phyloP scores from a whole-genome alignment of 2,797 vertebrate genomes.

The Peromyscus melanophrys region DNA sequence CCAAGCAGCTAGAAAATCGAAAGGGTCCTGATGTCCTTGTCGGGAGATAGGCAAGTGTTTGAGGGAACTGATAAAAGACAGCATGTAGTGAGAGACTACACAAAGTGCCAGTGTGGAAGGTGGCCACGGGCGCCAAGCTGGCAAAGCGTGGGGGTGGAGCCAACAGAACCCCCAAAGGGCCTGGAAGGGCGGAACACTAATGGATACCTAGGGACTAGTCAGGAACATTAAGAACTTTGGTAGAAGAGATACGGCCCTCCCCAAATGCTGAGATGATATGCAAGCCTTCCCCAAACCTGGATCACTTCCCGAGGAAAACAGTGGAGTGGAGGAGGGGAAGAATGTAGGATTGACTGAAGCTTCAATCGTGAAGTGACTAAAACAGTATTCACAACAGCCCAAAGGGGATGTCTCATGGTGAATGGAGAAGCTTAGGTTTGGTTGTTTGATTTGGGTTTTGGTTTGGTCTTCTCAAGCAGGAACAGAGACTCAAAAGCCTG shows the following conservation, averaged over 20 bases:
- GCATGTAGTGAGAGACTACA: not conserved
- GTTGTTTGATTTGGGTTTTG: not conserved
- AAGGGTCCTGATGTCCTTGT: not conserved
- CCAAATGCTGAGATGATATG: not conserved
- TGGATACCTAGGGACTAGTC: not conserved
- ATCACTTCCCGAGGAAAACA: not conserved
- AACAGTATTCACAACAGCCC: not conserved
- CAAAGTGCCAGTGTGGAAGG: not conserved
- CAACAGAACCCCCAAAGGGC: not conserved
- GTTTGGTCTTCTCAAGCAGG: not conserved
- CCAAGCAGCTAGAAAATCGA: not conserved
- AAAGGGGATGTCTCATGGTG: not conserved
- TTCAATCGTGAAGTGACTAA: not conserved
- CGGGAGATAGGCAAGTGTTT: not conserved
- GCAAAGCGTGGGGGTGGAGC: not conserved
- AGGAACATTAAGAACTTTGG: not conserved
- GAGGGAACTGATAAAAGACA: not conserved
- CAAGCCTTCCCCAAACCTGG: not conserved
- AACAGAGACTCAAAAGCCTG: not conserved
- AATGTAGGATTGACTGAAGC: not conserved
- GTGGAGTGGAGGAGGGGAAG: not conserved
- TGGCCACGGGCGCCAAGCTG: not conserved
- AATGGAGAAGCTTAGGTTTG: not conserved
- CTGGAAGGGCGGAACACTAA: not conserved
- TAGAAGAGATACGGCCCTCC: not conserved